Percentiles rank a stretch among this genome's conserved stretches.
Conservation (phyloP, 2,797 vertebrate genomes). For the Ptychobarbus kaznakovi region DNA sequence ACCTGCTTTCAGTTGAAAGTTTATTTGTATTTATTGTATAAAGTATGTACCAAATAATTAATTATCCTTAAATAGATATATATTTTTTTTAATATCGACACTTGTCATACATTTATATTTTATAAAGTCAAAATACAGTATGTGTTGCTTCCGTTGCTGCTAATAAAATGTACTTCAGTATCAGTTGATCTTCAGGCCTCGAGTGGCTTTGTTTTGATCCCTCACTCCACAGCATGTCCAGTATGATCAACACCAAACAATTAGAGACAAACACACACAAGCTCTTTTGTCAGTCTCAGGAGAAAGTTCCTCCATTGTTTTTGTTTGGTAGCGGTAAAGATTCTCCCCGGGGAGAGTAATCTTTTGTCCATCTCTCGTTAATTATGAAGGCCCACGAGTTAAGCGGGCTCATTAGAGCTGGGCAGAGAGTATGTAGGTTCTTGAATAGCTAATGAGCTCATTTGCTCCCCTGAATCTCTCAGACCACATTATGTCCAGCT, state of each 20-base stretch:
- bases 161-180: neutral
- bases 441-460: constrained; percentile 24
- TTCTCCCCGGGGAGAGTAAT: constrained; percentile 34
- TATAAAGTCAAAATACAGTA: neutral
- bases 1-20: neutral
- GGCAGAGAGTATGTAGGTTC: constrained; percentile 24
- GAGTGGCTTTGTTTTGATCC: constrained; percentile 8
- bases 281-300: neutral
- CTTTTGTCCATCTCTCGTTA: constrained; percentile 67
- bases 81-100: too few species aligned
- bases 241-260: neutral
- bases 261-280: constrained; percentile 12
- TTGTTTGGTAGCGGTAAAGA: constrained; percentile 43
- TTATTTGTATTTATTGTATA: neutral
- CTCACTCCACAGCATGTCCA: neutral
- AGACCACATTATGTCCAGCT: constrained; percentile 9
- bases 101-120: neutral
- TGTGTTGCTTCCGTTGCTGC: neutral
- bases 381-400: constrained; percentile 58
- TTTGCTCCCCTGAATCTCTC: constrained; percentile 20
- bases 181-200: neutral
- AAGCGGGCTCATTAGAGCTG: constrained; percentile 67
- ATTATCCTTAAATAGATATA: too few species aligned
- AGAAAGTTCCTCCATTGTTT: constrained; percentile 43
- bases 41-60: neutral